A percentile compares a stretch with the other conserved stretches of the same genome.
phyloP scores from a whole-genome alignment of 2,113 vertebrate genomes.

The Hoplias malabaricus region DNA sequence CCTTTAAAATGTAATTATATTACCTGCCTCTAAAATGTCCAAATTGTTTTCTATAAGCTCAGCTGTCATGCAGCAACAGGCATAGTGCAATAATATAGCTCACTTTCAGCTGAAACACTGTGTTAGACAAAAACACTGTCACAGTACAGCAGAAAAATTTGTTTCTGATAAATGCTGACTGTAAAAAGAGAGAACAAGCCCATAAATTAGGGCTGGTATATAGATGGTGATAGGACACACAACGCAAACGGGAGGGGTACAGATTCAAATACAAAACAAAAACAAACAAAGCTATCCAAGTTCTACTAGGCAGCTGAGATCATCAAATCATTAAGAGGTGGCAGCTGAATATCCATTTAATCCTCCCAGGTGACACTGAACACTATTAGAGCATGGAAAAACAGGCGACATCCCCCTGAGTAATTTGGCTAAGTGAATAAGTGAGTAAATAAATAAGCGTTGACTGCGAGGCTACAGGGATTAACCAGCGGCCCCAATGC shows the following conservation, averaged over 20 bases:
- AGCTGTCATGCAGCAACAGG: too few species aligned
- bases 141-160: too few species aligned
- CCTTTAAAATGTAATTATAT: too few species aligned
- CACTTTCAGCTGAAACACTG: too few species aligned
- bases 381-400: constrained; percentile 41
- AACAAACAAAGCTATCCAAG: constrained; percentile 7
- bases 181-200: constrained; percentile 39
- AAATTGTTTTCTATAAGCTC: too few species aligned
- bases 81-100: too few species aligned
- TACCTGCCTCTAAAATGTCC: too few species aligned
- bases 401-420: constrained; percentile 47
- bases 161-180: too few species aligned
- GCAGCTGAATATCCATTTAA: constrained; percentile 51
- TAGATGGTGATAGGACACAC: constrained; percentile 19
- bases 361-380: constrained; percentile 52
- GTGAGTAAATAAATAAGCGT: constrained; percentile 56
- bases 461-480: constrained; percentile 46
- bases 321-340: constrained; percentile 54
- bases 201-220: neutral
- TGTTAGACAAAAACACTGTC: too few species aligned
- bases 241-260: constrained; percentile 3
- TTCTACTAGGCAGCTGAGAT: constrained; percentile 42
- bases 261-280: neutral
- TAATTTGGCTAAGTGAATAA: constrained; percentile 62
- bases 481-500: constrained; percentile 35